Evolutionary conservation across 2,113 vertebrate genomes (phyloP).

Genomic region (Pseudorectes ferrugineus): DNA sequence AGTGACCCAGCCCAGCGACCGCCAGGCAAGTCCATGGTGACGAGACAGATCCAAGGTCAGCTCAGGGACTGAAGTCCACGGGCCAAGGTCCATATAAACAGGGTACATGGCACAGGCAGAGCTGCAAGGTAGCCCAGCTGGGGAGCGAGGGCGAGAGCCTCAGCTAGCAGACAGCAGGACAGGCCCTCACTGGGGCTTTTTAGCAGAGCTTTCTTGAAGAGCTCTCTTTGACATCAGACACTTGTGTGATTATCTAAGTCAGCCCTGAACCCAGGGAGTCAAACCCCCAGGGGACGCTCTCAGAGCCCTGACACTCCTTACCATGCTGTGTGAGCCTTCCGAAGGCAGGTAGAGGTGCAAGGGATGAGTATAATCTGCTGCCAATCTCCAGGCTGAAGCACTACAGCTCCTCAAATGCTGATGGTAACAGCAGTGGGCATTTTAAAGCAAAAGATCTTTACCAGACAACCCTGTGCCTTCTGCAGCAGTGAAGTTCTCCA

Average conservation of each 20-base stretch:
- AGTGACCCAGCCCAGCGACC: neutral
- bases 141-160: neutral
- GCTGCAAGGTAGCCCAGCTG: neutral
- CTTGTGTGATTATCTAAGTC: neutral
- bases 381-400: neutral
- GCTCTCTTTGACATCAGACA: neutral
- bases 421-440: neutral
- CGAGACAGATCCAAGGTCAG: rapidly evolving
- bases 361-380: neutral
- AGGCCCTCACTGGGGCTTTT: neutral
- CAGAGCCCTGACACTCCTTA: neutral
- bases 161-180: neutral
- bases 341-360: neutral
- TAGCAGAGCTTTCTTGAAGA: neutral
- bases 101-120: neutral
- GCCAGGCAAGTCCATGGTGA: neutral
- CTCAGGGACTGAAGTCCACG: neutral
- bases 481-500: neutral
- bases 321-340: neutral
- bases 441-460: neutral
- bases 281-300: neutral
- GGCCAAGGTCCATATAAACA: neutral
- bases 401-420: neutral
- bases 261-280: neutral
- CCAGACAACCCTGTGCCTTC: neutral